Evolutionary conservation across 2,888 invertebrate species (phyloP), one percentile per base, ranked within the genome.

Genomic region (Stenotaenia linearis): DNA sequence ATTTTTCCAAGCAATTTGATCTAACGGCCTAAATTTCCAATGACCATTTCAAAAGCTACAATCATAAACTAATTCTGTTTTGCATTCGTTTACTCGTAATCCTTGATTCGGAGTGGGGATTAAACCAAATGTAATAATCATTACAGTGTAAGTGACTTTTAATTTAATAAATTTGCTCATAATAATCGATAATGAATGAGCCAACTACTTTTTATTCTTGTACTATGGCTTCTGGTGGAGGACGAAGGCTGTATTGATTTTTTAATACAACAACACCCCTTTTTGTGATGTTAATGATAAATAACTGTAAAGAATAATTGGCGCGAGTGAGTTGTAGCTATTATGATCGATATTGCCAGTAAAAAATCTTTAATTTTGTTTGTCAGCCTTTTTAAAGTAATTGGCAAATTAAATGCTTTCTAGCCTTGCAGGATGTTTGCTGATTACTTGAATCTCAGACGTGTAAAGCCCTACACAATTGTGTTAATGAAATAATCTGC

Each of bases 361-460:
- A 28, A 28, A 69, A 69, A 12, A 28, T 69, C 28, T 69, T 69
- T 69, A 69, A 69, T 28, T 69, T 28, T 69, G 69, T 69, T 69
- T 69, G 28, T 69, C 69, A 69, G 23, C 28, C 69, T 69, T 69
- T 69, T 69, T 69, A 69, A 69, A 69, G 69, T 69, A 28, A 69
- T 69, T 69, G 23, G 69, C 9, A 69, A 69, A 69, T 28, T 69
- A 69, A 69, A 28, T 69, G 69, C 25, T 69, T 69, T 69, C 28
- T 28, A 69, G 28, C 2, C 69, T 28, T 23, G 50, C 69, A 69
- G 69, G n/a, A 69, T 69, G 69, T 69, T 69, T 69, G 69, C 25
- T 69, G 69, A 28, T n/a, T 69, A 69, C 69, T 69, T n/a, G 28
- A 69, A 69, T 28, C 28, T 69, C 69, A 28, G 15, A 69, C 15